Base-by-base conservation (phyloP, 2,888 invertebrate genomes). In the Chouioia cunea region DNA sequence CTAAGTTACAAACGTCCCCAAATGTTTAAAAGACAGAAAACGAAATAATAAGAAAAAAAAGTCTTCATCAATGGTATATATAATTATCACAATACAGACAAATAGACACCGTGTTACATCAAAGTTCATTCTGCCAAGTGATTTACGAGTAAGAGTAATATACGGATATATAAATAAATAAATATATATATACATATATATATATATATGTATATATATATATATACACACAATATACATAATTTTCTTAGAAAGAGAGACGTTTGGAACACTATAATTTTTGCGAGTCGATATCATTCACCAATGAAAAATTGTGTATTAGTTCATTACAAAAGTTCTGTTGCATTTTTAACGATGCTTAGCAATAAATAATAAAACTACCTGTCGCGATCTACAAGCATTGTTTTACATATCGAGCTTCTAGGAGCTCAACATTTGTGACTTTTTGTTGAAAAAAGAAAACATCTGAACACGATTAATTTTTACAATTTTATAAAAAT, bases 211-310 rank as follows among this genome's bases (percentile, higher is more conserved):
- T 66, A 36, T 27, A 50, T 65, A 68, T 65, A 72, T 69, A 73
- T 65, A 23, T 46, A 64, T 18, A 70, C 44, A 62, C 54, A 70
- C 43, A 73, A 74, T 65, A 71, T 70, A 71, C 71, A 74, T 63
- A 71, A 74, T 75, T 80, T 78, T 79, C 78, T 77, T 77, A 77
- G 79, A 79, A 79, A 79, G 79, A 80, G 77, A 80, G 80, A 72
- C 65, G 57, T 65, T 73, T 62, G 27, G 44, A 69, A 65, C 57
- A 48, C 63, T 59, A 18, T 58, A 66, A 22, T 66, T 36, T 36
- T 73, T 58, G 56, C 56, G 65, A 50, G 60, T 71, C 66, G 52
- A 66, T 64, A 66, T 71, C 20, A 52, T 59, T 23, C 22, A 63
- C 18, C 47, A 53, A 62, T 8, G 14, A 53, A 56, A 60, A 60